A percentile compares a stretch with the other conserved stretches of the same genome.
Conservation (phyloP, 92 coral and sea anemone genomes). For the Siderastrea siderea region DNA sequence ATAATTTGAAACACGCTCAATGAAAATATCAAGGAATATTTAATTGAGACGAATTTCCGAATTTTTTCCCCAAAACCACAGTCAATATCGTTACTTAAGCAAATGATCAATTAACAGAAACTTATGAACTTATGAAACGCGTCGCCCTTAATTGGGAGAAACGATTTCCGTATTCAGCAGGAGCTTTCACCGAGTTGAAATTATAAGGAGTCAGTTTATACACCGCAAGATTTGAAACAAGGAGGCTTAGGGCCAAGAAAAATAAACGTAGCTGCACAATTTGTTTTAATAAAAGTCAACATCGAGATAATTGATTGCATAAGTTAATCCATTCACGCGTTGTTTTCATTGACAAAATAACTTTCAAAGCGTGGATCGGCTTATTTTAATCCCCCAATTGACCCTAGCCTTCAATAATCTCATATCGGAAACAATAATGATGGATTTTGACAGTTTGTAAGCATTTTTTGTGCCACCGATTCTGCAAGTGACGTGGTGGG, state of each 20-base stretch:
- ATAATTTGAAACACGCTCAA: neutral
- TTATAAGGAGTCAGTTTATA: too few species aligned
- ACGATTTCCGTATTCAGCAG: neutral
- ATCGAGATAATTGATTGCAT: slow-evolving; percentile 15
- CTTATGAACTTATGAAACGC: neutral
- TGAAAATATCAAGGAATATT: neutral
- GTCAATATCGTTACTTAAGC: neutral
- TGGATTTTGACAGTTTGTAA: slow-evolving; percentile 4
- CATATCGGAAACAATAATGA: neutral
- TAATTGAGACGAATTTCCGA: neutral
- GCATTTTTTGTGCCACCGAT: slow-evolving; percentile 1
- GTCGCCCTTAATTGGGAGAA: neutral
- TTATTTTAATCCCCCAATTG: slow-evolving; percentile 29
- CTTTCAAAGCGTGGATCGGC: slow-evolving; percentile 13
- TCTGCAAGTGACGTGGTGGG: neutral
- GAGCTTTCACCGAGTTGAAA: neutral
- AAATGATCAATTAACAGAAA: neutral
- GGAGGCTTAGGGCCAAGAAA: neutral
- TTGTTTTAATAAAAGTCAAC: slow-evolving; percentile 18
- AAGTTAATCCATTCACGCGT: neutral
- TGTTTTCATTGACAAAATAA: slow-evolving; percentile 24
- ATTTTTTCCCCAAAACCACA: neutral
- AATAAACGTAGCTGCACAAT: slow-evolving; percentile 2
- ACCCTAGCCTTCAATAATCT: slow-evolving; percentile 24
- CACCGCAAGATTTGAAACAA: neutral